phyloP scores from a whole-genome alignment of 92 coral and sea anemone genomes.

The Porites cylindrica region DNA sequence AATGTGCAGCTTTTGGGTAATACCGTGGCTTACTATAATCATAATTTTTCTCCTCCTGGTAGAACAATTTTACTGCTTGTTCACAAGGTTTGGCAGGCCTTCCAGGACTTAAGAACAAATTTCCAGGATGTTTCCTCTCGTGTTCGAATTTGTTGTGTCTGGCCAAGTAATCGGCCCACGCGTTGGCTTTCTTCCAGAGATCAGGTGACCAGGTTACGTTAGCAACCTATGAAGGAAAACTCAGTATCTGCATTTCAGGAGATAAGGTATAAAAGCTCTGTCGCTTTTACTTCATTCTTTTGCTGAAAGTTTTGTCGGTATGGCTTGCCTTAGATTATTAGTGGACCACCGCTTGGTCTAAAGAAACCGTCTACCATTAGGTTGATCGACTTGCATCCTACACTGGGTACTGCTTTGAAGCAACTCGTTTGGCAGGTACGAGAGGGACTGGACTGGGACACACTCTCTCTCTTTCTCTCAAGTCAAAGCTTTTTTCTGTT shows the following conservation, averaged over 20 bases:
- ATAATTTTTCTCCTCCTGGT: conserved; percentile 56
- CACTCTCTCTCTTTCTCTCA: no score
- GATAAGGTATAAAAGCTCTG: not conserved
- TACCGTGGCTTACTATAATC: conserved; percentile 58
- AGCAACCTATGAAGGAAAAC: conserved; percentile 12
- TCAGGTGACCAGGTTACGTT: conserved; percentile 29
- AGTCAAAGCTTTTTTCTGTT: no score
- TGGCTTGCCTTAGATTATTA: no score
- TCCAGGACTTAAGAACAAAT: conserved; percentile 44
- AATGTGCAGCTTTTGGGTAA: conserved; percentile 37
- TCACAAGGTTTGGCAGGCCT: conserved; percentile 47
- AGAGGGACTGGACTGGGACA: no score
- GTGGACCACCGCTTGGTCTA: no score
- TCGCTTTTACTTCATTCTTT: not conserved
- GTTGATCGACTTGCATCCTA: no score
- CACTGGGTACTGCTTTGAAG: no score
- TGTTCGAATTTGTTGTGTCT: conserved; percentile 47
- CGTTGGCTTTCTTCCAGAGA: conserved; percentile 31
- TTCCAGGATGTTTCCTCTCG: conserved; percentile 47
- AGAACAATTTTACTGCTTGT: conserved; percentile 45
- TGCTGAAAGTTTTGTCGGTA: no score
- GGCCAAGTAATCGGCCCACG: conserved; percentile 61
- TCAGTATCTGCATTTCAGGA: not conserved
- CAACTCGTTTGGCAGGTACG: no score
- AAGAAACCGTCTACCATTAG: no score